Evolutionary conservation across 2,888 invertebrate species (phyloP), one percentile per base, ranked within the genome.

Genomic region (Tetanocera ferruginea): DNA sequence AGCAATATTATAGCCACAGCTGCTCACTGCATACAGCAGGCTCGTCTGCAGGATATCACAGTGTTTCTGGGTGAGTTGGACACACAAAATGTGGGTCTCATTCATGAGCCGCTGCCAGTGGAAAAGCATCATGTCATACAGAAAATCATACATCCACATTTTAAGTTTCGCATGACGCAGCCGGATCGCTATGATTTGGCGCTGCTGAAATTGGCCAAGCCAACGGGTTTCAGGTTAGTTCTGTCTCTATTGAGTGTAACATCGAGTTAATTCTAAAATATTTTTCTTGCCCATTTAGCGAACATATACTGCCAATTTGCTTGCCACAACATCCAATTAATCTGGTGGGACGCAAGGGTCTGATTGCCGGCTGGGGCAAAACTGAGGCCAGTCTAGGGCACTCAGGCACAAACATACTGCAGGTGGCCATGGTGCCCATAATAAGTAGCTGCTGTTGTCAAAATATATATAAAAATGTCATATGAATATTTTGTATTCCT

Each of bases 311-410:
- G 37, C 96, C 96, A 1, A 95, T 96, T 78, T 96, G 96, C 84
- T 90, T 96, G 62, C 96, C 96, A 0, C 91, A 92, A 9, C 83
- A 85, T 74, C 87, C 88, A 19, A 87, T 91, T 51, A 85, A 89
- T 25, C 82, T 92, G 69, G 88, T 90, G 64, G 93, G 93, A 0
- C 90, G 91, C 78, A 91, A 91, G 77, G 94, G 92, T 0, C 90
- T 93, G 0, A 95, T 96, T 0, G 95, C 96, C 0, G 96, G 96
- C 0, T 96, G 96, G 96, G 96, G 96, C 1, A 96, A 96, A 88
- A 94, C 95, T 0, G 94, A 94, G 80, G 91, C 94, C 0, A 93
- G 92, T 62, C 92, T 91, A 78, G 93, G 94, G 0, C 94, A 95
- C 81, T 94, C 94, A 17, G 96, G 96, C 8, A 96, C 96, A 0